Conservation (phyloP, 2,888 invertebrate species). For the Parnassius orleans region DNA sequence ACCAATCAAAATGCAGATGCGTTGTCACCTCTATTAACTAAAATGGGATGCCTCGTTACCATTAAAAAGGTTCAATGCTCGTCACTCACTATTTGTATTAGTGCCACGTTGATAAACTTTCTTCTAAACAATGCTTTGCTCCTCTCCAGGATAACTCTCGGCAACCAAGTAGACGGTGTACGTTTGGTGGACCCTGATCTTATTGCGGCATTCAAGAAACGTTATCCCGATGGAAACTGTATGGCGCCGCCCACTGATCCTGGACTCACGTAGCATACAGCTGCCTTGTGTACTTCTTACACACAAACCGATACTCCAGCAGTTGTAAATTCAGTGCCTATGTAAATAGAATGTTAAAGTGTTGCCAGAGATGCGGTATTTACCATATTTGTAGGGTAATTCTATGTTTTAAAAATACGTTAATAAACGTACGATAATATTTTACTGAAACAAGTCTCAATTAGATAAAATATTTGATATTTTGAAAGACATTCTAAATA, state of each 20-base stretch:
- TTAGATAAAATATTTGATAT: no score
- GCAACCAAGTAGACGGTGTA: constrained; percentile 98
- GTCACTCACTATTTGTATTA: no score
- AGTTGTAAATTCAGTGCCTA: constrained; percentile 1
- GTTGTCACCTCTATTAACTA: no score
- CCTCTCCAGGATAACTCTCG: constrained; percentile 88
- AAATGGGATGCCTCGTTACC: no score
- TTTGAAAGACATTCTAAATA: not conserved
- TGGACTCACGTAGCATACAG: constrained; percentile 44
- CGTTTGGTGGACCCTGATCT: constrained; percentile 95
- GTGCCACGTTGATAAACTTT: no score
- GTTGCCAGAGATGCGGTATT: not conserved
- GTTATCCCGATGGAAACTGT: constrained; percentile 94
- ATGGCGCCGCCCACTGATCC: constrained; percentile 85
- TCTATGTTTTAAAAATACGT: no score
- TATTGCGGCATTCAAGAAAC: constrained; percentile 92
- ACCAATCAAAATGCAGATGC: no score
- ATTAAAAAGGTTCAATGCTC: no score
- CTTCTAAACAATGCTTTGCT: no score
- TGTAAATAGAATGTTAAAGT: not conserved
- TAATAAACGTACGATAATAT: no score
- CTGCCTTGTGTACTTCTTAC: not conserved
- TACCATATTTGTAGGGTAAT: not conserved
- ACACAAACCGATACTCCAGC: not conserved
- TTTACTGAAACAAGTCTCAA: no score